Percentiles rank a stretch among this genome's conserved stretches.
phyloP scores from a whole-genome alignment of 2,797 vertebrate genomes.

The Lophotriccus pileatus region DNA sequence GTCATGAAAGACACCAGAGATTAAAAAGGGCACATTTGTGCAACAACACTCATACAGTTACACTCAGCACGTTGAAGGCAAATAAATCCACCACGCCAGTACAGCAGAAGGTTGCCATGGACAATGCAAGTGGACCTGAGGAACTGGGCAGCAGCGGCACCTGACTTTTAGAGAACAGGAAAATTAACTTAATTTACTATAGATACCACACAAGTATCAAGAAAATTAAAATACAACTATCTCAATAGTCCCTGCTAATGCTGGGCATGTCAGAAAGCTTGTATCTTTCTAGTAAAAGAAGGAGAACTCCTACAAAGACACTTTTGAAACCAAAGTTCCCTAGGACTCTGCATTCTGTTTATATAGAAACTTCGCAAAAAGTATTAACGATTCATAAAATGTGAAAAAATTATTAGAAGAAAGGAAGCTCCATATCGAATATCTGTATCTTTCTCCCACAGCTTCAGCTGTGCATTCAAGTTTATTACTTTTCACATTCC shows the following conservation, averaged over 20 bases:
- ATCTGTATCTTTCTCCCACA: background rate
- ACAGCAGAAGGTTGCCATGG: background rate
- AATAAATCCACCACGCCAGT: background rate
- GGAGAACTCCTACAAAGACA: background rate
- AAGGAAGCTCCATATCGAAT: background rate
- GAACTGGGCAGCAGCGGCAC: background rate
- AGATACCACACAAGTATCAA: background rate
- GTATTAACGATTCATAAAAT: background rate
- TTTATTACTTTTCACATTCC: background rate
- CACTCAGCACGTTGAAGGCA: background rate
- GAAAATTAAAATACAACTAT: background rate
- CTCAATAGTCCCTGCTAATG: background rate
- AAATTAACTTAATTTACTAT: background rate
- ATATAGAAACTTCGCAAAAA: background rate
- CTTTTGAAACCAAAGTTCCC: background rate
- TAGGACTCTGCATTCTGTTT: background rate
- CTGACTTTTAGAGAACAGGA: background rate
- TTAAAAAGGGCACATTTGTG: background rate
- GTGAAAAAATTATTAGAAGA: background rate
- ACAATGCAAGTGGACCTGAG: fast-evolving
- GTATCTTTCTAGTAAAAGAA: background rate
- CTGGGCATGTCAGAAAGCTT: background rate
- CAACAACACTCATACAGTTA: background rate
- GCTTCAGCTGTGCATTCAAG: background rate
- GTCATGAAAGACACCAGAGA: background rate